These are phyloP conservation scores for Acanthosepion pharaonis DNA, from an alignment of 2,888 invertebrate species.

Conservation along the genomic window DNA sequence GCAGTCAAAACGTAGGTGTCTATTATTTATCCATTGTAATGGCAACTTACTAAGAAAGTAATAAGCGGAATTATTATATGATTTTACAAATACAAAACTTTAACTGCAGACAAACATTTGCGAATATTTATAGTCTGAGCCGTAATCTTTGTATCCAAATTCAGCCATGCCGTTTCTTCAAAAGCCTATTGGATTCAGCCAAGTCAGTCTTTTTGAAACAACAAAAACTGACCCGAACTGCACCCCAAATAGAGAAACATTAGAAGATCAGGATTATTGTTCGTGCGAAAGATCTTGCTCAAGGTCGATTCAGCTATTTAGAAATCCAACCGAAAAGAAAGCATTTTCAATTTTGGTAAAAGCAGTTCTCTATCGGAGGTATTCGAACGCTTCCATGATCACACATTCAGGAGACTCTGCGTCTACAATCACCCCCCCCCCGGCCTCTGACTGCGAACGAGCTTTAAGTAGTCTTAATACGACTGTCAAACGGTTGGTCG, in stretches of 20 bases:
- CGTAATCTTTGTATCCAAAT: background rate
- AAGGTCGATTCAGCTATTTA: background rate
- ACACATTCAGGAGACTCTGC: background rate
- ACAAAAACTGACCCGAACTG: background rate
- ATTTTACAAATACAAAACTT: too few species aligned
- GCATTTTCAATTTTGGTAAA: background rate
- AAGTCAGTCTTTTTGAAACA: too few species aligned
- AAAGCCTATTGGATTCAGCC: background rate
- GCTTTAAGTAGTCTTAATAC: background rate
- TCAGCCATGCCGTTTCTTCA: background rate
- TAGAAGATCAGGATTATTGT: background rate
- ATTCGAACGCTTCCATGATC: background rate
- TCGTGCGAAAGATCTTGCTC: background rate
- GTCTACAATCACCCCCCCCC: accelerated
- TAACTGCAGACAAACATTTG: too few species aligned
- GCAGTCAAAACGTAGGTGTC: too few species aligned
- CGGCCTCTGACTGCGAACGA: background rate
- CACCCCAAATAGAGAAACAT: background rate
- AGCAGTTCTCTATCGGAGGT: background rate
- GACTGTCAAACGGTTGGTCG: constrained; percentile 2
- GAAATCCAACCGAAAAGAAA: background rate
- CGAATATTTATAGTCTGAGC: too few species aligned
- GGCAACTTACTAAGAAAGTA: too few species aligned
- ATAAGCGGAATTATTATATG: too few species aligned
- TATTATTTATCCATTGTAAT: too few species aligned